phyloP scores from a whole-genome alignment of 2,888 invertebrate species.

The Catocala nupta region DNA sequence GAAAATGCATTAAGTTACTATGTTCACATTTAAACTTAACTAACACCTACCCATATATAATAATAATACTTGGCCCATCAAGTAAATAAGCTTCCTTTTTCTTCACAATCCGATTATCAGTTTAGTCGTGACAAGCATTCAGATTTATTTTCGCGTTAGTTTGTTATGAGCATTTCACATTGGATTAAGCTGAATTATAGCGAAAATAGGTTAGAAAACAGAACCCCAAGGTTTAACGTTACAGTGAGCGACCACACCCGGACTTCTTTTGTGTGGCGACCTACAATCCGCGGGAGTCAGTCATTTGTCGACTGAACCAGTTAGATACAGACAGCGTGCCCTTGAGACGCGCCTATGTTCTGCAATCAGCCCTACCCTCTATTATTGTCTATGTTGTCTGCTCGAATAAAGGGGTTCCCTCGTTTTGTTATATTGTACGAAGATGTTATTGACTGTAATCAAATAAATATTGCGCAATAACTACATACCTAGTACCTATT shows the following conservation, averaged over 20 bases:
- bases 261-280: constrained; percentile 52
- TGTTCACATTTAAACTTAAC: too few relatives aligned
- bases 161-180: neutral
- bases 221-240: constrained; percentile 31
- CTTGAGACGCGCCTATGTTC: constrained; percentile 49
- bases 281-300: constrained; percentile 54
- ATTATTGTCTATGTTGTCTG: constrained; percentile 28
- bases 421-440: constrained; percentile 9
- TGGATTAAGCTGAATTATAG: neutral
- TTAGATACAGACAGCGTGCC: constrained; percentile 23
- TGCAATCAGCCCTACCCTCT: constrained; percentile 48
- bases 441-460: neutral
- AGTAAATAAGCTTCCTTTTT: too few relatives aligned
- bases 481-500: too few relatives aligned
- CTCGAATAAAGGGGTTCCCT: constrained; percentile 38
- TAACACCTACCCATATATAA: too few relatives aligned
- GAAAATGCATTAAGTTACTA: too few relatives aligned
- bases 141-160: too few relatives aligned
- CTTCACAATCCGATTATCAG: too few relatives aligned
- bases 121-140: too few relatives aligned
- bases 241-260: constrained; percentile 53
- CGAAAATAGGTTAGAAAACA: constrained; percentile 17
- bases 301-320: constrained; percentile 45
- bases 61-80: too few relatives aligned
- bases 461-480: too few relatives aligned